Evolutionary conservation across 2,888 invertebrate species (phyloP).

Genomic region (Harmothoe impar): DNA sequence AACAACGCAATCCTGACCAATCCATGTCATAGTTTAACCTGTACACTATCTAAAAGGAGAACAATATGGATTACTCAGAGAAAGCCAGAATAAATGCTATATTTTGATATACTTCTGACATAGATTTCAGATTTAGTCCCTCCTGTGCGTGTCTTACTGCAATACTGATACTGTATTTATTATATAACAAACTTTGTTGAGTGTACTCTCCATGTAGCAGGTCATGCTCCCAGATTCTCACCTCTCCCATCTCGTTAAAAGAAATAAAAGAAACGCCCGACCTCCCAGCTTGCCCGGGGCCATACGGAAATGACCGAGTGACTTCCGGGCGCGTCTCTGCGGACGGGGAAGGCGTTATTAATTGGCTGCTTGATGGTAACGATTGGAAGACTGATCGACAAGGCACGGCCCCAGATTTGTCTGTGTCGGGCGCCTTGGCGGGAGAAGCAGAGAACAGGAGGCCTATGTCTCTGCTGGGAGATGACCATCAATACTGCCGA

Average conservation of each 20-base stretch:
- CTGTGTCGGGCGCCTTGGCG: conserved; percentile 9
- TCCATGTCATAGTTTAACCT: too few relatives aligned
- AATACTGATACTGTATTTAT: too few relatives aligned
- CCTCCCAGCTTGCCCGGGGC: conserved; percentile 32
- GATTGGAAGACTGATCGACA: conserved; percentile 38
- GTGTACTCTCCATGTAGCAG: too few relatives aligned
- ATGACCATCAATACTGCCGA: conserved; percentile 49
- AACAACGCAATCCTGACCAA: too few relatives aligned
- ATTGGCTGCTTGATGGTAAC: conserved; percentile 37
- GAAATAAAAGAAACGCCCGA: background rate
- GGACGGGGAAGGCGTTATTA: conserved; percentile 50
- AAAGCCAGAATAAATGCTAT: too few relatives aligned
- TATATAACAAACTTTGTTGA: too few relatives aligned
- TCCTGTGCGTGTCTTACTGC: too few relatives aligned
- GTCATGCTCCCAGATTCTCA: too few relatives aligned
- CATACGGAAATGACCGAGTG: background rate
- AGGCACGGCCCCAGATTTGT: conserved; percentile 20
- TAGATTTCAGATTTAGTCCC: too few relatives aligned
- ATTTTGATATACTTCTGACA: too few relatives aligned
- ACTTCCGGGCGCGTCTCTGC: conserved; percentile 41
- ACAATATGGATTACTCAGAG: too few relatives aligned
- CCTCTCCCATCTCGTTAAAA: background rate
- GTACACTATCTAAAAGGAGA: too few relatives aligned
- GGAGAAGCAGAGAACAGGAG: background rate
- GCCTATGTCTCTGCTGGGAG: conserved; percentile 39